A percentile compares a stretch with the other conserved stretches of the same genome.
Conservation (phyloP, 2,113 vertebrate genomes). For the Carassius gibelio region DNA sequence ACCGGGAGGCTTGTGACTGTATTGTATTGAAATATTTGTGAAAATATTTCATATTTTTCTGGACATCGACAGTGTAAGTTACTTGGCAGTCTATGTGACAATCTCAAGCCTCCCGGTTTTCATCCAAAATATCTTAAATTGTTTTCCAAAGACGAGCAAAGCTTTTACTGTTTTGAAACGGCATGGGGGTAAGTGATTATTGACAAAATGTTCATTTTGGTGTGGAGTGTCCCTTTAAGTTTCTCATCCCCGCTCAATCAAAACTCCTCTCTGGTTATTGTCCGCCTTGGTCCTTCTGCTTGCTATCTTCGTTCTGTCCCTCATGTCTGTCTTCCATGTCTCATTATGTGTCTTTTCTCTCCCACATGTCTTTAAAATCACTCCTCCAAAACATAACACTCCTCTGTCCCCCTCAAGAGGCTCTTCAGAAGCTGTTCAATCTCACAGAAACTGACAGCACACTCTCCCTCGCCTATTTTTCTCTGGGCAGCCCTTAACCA, state of each 20-base stretch:
- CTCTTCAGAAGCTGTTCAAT: neutral
- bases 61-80: no score
- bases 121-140: no score
- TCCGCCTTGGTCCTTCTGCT: neutral
- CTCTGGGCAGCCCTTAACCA: neutral
- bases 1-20: no score
- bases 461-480: neutral
- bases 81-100: no score
- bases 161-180: no score
- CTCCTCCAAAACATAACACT: slow-evolving; percentile 1
- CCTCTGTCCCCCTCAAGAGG: neutral
- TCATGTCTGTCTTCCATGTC: neutral
- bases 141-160: no score
- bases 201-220: no score
- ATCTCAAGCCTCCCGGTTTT: no score
- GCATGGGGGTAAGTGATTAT: no score
- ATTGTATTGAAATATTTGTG: no score
- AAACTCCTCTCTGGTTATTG: slow-evolving; percentile 12
- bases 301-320: neutral
- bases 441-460: neutral
- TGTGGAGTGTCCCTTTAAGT: neutral
- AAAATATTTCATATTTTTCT: no score
- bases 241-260: neutral
- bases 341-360: slow-evolving; percentile 8
- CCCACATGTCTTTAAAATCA: slow-evolving; percentile 15